A percentile compares a stretch with the other conserved stretches of the same genome.
These are phyloP conservation scores for Stichodactyla mertensii DNA, from an alignment of 64 coral and sea anemone species.

Conservation along the genomic window DNA sequence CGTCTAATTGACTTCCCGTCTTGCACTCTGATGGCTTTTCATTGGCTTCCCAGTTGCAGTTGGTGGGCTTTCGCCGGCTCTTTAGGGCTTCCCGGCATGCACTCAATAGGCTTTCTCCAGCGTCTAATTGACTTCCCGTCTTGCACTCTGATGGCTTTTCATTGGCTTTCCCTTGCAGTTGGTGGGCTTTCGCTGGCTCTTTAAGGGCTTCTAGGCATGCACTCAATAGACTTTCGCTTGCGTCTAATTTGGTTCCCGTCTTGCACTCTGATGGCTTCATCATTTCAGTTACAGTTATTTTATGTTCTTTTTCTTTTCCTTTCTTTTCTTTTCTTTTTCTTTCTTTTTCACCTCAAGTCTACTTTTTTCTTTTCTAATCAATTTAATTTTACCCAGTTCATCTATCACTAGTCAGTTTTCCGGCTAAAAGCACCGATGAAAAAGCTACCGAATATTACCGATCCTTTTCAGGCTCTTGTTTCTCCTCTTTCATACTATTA, in stretches of 20 bases:
- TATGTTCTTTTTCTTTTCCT: background rate
- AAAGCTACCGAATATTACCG: too few relatives aligned
- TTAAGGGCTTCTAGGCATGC: background rate
- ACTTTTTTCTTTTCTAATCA: too few relatives aligned
- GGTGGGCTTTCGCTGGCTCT: background rate
- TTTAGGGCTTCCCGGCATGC: too few relatives aligned
- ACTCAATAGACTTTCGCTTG: background rate
- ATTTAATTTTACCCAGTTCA: too few relatives aligned
- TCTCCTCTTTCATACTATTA: too few relatives aligned
- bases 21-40: background rate
- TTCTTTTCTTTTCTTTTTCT: background rate
- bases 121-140: too few relatives aligned
- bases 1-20: background rate
- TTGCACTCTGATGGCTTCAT: background rate
- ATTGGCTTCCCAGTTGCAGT: too few relatives aligned
- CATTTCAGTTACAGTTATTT: background rate
- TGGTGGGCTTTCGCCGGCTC: too few relatives aligned
- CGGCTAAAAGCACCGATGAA: too few relatives aligned
- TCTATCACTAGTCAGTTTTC: too few relatives aligned
- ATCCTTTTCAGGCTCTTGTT: too few relatives aligned
- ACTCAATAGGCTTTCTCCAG: background rate
- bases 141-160: background rate
- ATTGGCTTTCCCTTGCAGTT: background rate
- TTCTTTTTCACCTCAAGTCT: too few relatives aligned
- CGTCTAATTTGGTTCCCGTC: background rate